These are phyloP conservation scores for Harpalus rubripes DNA, from an alignment of 2,888 invertebrate genomes.

Conservation along the genomic window DNA sequence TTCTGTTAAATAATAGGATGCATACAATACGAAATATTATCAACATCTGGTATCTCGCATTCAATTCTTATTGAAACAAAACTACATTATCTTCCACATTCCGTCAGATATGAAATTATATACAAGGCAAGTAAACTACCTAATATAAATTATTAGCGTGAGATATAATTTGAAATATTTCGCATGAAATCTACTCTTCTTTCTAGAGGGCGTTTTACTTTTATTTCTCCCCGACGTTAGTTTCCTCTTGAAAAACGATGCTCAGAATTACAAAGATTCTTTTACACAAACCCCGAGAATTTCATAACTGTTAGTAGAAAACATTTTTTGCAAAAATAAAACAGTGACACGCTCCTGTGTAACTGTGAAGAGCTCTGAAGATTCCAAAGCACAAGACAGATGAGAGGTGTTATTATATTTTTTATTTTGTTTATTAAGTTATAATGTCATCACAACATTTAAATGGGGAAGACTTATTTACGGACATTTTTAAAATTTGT, in stretches of 20 bases:
- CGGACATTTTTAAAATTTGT: background rate
- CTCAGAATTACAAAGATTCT: conserved; percentile 59
- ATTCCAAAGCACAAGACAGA: conserved; percentile 5
- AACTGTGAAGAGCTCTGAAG: conserved; percentile 28
- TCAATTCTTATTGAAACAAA: background rate
- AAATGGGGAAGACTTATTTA: conserved; percentile 28
- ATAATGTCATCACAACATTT: conserved; percentile 28
- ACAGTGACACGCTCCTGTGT: too few species aligned
- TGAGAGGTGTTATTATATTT: conserved; percentile 18
- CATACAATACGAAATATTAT: background rate
- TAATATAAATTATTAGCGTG: conserved; percentile 34
- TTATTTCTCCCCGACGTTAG: conserved; percentile 34
- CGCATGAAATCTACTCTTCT: too few species aligned
- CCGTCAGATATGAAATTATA: background rate
- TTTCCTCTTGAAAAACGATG: conserved; percentile 56
- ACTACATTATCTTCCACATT: conserved; percentile 26
- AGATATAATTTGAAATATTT: conserved; percentile 31
- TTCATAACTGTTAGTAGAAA: conserved; percentile 59
- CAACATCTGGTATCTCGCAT: conserved; percentile 17
- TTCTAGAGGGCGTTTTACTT: too few species aligned
- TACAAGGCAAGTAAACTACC: conserved; percentile 20
- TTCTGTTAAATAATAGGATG: conserved; percentile 19
- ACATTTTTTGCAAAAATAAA: conserved; percentile 55
- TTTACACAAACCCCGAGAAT: conserved; percentile 57
- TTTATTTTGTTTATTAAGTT: conserved; percentile 41